A percentile compares a stretch with the other conserved stretches of the same genome.
Conservation (phyloP, 2,113 vertebrate species). For the Lepus americanus region DNA sequence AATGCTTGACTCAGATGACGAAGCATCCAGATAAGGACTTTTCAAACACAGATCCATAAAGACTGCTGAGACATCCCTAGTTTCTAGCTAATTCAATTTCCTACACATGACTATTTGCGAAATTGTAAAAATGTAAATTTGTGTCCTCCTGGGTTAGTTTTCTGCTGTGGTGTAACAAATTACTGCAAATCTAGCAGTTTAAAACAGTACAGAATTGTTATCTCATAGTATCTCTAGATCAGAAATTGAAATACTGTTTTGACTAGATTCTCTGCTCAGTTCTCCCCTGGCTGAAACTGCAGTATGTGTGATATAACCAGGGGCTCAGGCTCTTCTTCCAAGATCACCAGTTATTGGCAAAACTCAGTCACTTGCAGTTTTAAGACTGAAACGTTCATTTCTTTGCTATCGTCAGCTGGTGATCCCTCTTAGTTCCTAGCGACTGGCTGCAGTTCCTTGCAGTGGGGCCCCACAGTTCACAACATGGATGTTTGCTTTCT, state of each 20-base stretch:
- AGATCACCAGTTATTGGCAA: not conserved
- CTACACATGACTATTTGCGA: not conserved
- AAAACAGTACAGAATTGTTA: not conserved
- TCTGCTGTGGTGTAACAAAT: not conserved
- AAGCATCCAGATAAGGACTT: not conserved
- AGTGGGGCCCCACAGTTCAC: not conserved
- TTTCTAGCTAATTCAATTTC: not conserved
- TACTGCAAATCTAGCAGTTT: not conserved
- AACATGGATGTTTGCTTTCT: not conserved
- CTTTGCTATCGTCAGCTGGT: not conserved
- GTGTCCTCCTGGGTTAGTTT: not conserved
- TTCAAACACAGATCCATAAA: not conserved
- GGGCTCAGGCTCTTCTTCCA: not conserved
- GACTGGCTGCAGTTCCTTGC: not conserved
- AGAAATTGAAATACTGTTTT: not conserved
- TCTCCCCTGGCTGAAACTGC: not conserved
- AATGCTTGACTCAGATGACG: not conserved
- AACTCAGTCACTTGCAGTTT: not conserved
- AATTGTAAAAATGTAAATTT: not conserved
- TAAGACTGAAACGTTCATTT: not conserved
- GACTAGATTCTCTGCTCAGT: not conserved
- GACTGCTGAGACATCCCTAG: not conserved
- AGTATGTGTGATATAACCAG: too few species aligned
- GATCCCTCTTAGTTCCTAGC: not conserved
- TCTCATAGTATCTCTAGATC: not conserved